Base-by-base conservation (phyloP, 2,797 vertebrate species). In the Epinephelus coioides region DNA sequence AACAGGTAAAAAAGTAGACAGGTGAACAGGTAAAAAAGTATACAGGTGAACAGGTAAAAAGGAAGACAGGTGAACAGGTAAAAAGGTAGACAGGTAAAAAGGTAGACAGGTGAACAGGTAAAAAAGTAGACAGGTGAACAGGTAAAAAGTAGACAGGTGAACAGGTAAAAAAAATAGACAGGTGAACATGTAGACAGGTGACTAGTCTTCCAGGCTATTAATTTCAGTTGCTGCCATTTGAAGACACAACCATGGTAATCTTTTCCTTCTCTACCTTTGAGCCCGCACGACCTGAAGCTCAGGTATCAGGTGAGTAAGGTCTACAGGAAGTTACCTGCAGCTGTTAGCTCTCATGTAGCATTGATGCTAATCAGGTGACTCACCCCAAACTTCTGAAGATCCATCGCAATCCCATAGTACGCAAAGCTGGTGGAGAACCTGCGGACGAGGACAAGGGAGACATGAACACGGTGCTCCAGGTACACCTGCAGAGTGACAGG, bases 371-470 rank as follows among this genome's bases (percentile, higher is more conserved):
- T 61, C 6, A 56, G 18, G 53, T 27, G 30, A 81, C 90, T 92
- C 65, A 93, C 91, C 6, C 95, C 95, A 3, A 97, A 96, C 87
- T 95, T 95, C 92, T 96, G 96, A 68, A 97, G 93, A 78, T 96
- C 95, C 95, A 97, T 95, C 0, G 92, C 92, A 60, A 96, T 75
- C 60, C 96, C 95, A 5, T 96, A 97, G 78, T 96, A 96, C 0
- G 95, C 94, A 86, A 97, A 96, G 77, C 94, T 95, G 54, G 94
- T 95, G 19, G 95, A 84, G 68, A 95, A 96, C 95, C 96, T 97
- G 76, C 7, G n/a, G 49, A 5, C 27, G n/a, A 40, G 60, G 43
- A 64, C 17, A 63, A 34, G 34, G 34, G 34, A 34, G 34, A 34
- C 34, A 34, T 34, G 7, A 34, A 34, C 34, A 34, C 2, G 7